phyloP scores from a whole-genome alignment of 2,113 vertebrate species.

The Tenrec ecaudatus region DNA sequence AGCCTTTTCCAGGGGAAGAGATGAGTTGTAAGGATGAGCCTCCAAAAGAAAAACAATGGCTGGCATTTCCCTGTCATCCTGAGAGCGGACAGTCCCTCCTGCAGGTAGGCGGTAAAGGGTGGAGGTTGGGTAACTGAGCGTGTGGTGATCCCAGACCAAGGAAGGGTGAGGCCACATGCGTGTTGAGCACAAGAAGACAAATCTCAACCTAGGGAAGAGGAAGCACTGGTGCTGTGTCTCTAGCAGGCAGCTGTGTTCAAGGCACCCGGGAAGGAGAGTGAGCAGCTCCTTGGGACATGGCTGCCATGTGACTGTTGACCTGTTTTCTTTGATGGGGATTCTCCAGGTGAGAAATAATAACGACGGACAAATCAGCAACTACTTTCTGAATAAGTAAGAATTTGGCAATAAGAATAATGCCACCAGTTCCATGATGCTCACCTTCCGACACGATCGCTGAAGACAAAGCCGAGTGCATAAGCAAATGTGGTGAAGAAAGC shows the following conservation, averaged over 20 bases:
- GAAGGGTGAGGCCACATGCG: no score
- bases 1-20: neutral
- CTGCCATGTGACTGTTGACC: neutral
- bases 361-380: neutral
- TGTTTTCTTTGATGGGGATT: neutral
- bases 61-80: neutral
- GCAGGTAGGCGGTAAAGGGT: neutral
- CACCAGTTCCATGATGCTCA: neutral
- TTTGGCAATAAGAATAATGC: neutral
- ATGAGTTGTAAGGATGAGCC: neutral
- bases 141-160: neutral
- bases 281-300: neutral
- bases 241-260: neutral
- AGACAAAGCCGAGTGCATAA: no score
- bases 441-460: no score
- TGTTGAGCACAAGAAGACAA: neutral
- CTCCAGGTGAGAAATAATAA: neutral
- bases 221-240: neutral
- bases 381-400: neutral
- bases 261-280: no score
- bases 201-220: neutral
- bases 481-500: no score
- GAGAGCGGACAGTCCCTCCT: neutral
- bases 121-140: neutral
- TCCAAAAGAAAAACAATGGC: neutral